Percentiles rank a stretch among this genome's conserved stretches.
phyloP scores from a whole-genome alignment of 53 echinoderm and acorn worm species.

The Arbacia lixula region DNA sequence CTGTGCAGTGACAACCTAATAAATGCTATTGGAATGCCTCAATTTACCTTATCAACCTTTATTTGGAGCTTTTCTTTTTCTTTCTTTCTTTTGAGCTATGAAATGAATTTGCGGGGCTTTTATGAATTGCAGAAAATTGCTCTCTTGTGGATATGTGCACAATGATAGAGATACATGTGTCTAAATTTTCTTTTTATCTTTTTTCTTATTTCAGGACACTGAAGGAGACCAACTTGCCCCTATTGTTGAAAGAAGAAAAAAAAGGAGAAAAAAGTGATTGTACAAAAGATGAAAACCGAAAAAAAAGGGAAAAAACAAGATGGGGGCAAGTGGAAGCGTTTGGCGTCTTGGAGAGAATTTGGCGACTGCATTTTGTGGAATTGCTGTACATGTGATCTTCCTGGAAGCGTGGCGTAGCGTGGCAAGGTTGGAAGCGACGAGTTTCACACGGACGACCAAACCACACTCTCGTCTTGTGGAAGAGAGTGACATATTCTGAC shows the following conservation, averaged over 20 bases:
- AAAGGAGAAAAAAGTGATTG: slow-evolving; percentile 12
- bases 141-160: too few species aligned
- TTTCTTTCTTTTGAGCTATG: too few species aligned
- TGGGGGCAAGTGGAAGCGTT: neutral
- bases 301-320: neutral
- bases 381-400: slow-evolving; percentile 57
- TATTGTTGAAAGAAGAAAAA: slow-evolving; percentile 1
- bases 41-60: too few species aligned
- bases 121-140: too few species aligned
- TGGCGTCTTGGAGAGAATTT: neutral
- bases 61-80: too few species aligned
- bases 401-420: slow-evolving; percentile 16
- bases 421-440: slow-evolving; percentile 5
- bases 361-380: slow-evolving; percentile 37
- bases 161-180: neutral
- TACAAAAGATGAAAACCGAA: slow-evolving; percentile 9
- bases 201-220: slow-evolving; percentile 5
- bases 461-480: slow-evolving; percentile 14
- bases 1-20: too few species aligned
- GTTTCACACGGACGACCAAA: slow-evolving; percentile 36
- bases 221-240: slow-evolving; percentile 32
- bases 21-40: too few species aligned
- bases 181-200: neutral
- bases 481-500: slow-evolving; percentile 23
- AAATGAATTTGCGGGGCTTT: too few species aligned